Base-by-base conservation (phyloP, 2,888 invertebrate species). In the Athetis lepigone region DNA sequence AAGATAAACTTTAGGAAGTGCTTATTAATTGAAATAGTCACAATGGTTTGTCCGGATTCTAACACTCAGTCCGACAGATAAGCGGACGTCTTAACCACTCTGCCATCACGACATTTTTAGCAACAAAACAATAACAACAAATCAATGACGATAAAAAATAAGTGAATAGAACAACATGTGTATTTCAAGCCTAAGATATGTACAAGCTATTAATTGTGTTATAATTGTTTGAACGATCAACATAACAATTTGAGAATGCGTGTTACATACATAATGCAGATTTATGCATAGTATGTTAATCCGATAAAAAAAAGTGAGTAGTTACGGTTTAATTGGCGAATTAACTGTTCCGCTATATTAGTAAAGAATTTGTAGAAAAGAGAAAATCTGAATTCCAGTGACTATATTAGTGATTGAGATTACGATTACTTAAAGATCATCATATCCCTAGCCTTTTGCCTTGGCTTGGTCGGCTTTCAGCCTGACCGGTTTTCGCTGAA, bases 201-300 rank as follows among this genome's bases (percentile, higher is more conserved):
- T 7, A n/a, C n/a, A 11, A 8, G 8, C 23, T 27, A 56, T 27
- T 55, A 51, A 55, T 55, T 8, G 18, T 37, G 6, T n/a, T 6
- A 36, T 49, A 50, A 65, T 45, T 40, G 71, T 19, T 58, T 58
- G 16, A 16, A 52, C 47, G 27, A 68, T 73, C 68, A 62, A 50
- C 49, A 50, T 57, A 62, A 29, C 61, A 21, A 52, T 71, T 60
- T 33, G 23, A 67, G 71, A 67, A 51, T 57, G 33, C 54, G 36
- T 36, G 46, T 45, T 40, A 29, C 37, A 43, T 40, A n/a, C 43
- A 57, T 73, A 49, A 52, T 39, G 59, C 8, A 21, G n/a, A 57
- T 73, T 37, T 36, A 73, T 73, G 58, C 37, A 51, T 51, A 47
- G 19, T 50, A 58, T 55, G 62, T 43, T 51, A 52, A 72, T 61